phyloP scores from a whole-genome alignment of 2,797 vertebrate genomes.

The Gallinago stenura region DNA sequence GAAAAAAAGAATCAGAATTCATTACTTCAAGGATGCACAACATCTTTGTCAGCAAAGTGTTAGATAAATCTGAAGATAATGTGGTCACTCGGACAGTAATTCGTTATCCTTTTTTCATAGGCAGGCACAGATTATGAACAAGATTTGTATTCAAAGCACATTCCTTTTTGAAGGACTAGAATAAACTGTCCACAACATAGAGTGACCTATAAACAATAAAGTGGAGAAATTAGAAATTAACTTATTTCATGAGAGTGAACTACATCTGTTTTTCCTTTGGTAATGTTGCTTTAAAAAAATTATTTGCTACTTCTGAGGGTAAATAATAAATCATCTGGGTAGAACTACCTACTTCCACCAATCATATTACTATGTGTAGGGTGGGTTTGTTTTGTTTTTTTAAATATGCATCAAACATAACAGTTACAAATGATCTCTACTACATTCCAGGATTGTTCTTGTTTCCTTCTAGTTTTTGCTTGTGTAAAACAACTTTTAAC shows the following conservation, averaged over 20 bases:
- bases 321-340: background rate
- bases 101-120: background rate
- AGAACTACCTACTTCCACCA: background rate
- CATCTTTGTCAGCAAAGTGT: background rate
- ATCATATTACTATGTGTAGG: background rate
- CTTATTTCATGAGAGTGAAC: background rate
- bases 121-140: background rate
- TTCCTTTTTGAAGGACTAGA: background rate
- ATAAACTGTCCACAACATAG: background rate
- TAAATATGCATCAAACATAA: background rate
- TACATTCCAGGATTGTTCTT: background rate
- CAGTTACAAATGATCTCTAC: background rate
- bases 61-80: background rate
- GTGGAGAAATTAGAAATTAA: background rate
- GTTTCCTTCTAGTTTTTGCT: background rate
- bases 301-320: background rate
- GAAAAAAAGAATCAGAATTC: background rate
- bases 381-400: background rate
- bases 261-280: background rate
- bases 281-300: background rate
- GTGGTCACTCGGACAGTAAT: background rate
- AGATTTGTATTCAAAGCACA: background rate
- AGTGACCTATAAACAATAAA: no score
- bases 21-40: background rate
- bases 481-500: background rate